Base-by-base conservation (phyloP, 23 tunicate species). In the Halocynthia roretzi region DNA sequence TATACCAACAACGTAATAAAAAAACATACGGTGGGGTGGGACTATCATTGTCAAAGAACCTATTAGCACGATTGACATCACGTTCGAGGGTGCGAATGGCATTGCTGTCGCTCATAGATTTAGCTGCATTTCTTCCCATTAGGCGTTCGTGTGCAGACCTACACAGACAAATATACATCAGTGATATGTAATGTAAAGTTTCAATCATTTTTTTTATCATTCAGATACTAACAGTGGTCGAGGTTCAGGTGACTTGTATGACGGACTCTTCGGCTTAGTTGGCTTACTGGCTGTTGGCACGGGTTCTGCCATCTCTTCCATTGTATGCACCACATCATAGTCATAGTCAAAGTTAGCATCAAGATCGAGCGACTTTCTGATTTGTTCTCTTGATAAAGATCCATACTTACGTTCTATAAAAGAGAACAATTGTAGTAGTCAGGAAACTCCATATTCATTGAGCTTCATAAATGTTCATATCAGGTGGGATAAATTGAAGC, bases 381-480 rank as follows among this genome's bases (percentile, higher is more conserved):
- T 89, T 48, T 84, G 88, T 48, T 84, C 96, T 53, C 71, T 80
- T 22, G 96, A 80, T 67, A 89, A 53, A 20, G 96, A 74, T 6
- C 96, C 95, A 67, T 71, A 88, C 58, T 88, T 88, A 64, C 81
- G 87, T 70, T 89, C 87, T 89, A 76, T 23, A 44, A 51, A 31
- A 31, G 44, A 31, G 44, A 31, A 31, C 44, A 31, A 31, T 31
- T 31, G 44, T 31, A 31, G 1, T 31, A n/a, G n/a, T n/a, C n/a
- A n/a, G n/a, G n/a, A n/a, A n/a, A n/a, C n/a, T n/a, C n/a, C n/a
- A n/a, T n/a, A n/a, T n/a, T n/a, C n/a, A n/a, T n/a, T n/a, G n/a
- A n/a, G n/a, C n/a, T n/a, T n/a, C n/a, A n/a, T n/a, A n/a, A n/a
- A n/a, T n/a, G n/a, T n/a, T n/a, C n/a, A n/a, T n/a, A n/a, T n/a